A percentile compares a stretch with the other conserved stretches of the same genome.
Conservation (phyloP, 2,888 invertebrate genomes). For the Hydrotaea diabolus region DNA sequence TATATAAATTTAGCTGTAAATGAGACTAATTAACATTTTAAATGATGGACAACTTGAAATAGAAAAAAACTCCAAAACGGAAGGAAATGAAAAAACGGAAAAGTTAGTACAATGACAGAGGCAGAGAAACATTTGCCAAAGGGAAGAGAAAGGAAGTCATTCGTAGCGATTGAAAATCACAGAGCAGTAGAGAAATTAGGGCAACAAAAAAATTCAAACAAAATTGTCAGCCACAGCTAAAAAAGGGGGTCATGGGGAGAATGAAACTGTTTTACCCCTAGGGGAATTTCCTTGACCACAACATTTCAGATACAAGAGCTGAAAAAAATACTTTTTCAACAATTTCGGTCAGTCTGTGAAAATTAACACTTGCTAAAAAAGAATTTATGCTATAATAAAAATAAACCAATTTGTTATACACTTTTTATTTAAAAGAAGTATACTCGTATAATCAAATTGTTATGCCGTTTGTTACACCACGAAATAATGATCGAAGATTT, state of each 20-base stretch:
- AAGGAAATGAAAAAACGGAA: slow-evolving; percentile 2
- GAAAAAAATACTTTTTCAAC: too few relatives aligned
- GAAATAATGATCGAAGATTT: too few relatives aligned
- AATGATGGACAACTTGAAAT: slow-evolving; percentile 46
- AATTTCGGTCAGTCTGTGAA: too few relatives aligned
- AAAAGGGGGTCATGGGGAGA: background rate
- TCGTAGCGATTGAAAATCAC: slow-evolving; percentile 12
- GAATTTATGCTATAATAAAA: too few relatives aligned
- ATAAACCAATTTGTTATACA: too few relatives aligned
- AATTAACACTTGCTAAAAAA: too few relatives aligned
- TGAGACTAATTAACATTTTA: slow-evolving; percentile 66
- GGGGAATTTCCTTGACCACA: too few relatives aligned
- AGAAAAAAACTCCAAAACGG: background rate
- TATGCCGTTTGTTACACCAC: too few relatives aligned
- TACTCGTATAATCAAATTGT: too few relatives aligned
- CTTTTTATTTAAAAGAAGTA: too few relatives aligned
- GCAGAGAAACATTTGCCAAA: background rate
- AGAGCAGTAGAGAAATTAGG: slow-evolving; percentile 36
- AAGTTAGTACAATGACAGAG: background rate
- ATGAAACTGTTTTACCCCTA: too few relatives aligned
- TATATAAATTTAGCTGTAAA: slow-evolving; percentile 61
- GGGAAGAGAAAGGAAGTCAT: slow-evolving; percentile 3
- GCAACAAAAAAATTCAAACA: background rate
- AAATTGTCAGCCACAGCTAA: background rate
- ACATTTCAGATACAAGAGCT: too few relatives aligned